phyloP scores from a whole-genome alignment of 2,888 invertebrate genomes.

The Chelonus formosanus region DNA sequence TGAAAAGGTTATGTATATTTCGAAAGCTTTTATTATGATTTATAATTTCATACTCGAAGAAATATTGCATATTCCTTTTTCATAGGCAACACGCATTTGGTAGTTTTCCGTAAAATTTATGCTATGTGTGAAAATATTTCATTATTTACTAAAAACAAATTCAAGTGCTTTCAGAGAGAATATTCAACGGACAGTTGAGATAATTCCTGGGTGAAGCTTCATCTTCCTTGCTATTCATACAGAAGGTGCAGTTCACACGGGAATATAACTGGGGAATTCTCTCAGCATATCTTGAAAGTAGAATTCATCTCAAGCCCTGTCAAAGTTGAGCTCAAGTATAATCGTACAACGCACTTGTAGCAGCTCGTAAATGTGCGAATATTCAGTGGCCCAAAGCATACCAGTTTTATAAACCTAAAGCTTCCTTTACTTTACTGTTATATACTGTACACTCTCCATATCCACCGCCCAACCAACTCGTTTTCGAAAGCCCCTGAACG shows the following conservation, averaged over 20 bases:
- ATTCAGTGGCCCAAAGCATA: slow-evolving; percentile 11
- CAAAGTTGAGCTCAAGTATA: slow-evolving; percentile 20
- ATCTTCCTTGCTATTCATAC: slow-evolving; percentile 3
- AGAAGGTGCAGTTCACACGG: slow-evolving; percentile 21
- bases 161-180: slow-evolving; percentile 20
- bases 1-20: slow-evolving; percentile 9
- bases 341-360: not conserved
- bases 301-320: slow-evolving; percentile 17
- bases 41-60: slow-evolving; percentile 4
- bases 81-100: not conserved
- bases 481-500: slow-evolving; percentile 37
- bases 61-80: not conserved
- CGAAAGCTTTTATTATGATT: slow-evolving; percentile 5
- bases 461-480: slow-evolving; percentile 31
- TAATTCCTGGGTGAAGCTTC: slow-evolving; percentile 23
- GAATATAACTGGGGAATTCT: slow-evolving; percentile 17
- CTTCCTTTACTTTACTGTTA: slow-evolving; percentile 26
- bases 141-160: slow-evolving; percentile 28
- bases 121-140: slow-evolving; percentile 24
- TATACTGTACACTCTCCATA: slow-evolving; percentile 24
- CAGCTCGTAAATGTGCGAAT: slow-evolving; percentile 17
- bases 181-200: slow-evolving; percentile 20
- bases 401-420: slow-evolving; percentile 27
- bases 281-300: slow-evolving; percentile 5
- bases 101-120: slow-evolving; percentile 25